phyloP scores from a whole-genome alignment of 92 coral and sea anemone genomes.

The Hydrozoanthus gracilis region DNA sequence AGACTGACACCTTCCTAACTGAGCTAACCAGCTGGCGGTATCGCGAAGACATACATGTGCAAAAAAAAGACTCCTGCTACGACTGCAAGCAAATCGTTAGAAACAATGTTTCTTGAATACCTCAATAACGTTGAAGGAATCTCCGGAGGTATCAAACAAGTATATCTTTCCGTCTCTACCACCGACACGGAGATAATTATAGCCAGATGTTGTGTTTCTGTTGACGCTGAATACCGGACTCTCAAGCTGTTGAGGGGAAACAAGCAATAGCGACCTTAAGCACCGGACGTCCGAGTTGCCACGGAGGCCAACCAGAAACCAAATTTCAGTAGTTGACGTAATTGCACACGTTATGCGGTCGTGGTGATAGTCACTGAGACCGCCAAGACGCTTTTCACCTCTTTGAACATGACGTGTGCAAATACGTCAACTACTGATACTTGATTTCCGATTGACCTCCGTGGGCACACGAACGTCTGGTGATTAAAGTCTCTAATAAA shows the following conservation, averaged over 20 bases:
- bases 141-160: constrained; percentile 70
- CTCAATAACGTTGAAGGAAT: constrained; percentile 71
- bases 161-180: constrained; percentile 87
- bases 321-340: not conserved
- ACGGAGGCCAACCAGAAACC: too few relatives aligned
- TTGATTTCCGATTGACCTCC: too few relatives aligned
- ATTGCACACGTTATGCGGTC: too few relatives aligned
- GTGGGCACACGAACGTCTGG: too few relatives aligned
- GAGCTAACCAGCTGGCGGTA: too few relatives aligned
- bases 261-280: not conserved
- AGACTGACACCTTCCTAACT: too few relatives aligned
- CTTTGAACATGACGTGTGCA: not conserved
- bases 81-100: not conserved
- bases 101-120: not conserved
- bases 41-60: not conserved
- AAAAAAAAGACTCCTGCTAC: not conserved
- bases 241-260: constrained; percentile 53
- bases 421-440: too few relatives aligned
- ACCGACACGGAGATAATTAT: constrained; percentile 88
- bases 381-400: too few relatives aligned
- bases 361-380: too few relatives aligned
- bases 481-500: too few relatives aligned
- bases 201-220: constrained; percentile 75
- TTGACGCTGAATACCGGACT: constrained; percentile 85
- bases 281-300: not conserved